Conservation (phyloP, 2,888 invertebrate species). For the Trilocha varians region DNA sequence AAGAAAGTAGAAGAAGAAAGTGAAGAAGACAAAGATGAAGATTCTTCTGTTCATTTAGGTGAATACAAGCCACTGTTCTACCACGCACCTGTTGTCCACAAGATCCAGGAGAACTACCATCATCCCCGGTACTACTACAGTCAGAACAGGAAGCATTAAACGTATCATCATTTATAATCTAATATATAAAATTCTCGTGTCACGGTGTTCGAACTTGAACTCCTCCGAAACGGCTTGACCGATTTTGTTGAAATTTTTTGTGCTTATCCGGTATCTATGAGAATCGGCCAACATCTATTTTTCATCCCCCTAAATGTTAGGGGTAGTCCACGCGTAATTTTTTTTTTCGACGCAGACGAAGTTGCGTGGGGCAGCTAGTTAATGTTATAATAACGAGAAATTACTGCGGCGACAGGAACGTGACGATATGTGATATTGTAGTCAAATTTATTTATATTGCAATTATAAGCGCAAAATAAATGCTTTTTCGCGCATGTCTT, state of each 20-base stretch:
- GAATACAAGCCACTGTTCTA: not conserved
- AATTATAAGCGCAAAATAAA: constrained; percentile 4
- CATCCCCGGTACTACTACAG: constrained; percentile 18
- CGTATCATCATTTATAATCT: too few species aligned
- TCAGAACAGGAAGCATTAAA: constrained; percentile 5
- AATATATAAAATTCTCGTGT: too few species aligned
- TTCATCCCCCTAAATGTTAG: too few species aligned
- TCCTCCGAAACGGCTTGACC: not conserved
- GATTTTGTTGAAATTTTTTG: too few species aligned
- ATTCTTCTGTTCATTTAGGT: constrained; percentile 4
- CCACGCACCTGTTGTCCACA: constrained; percentile 5
- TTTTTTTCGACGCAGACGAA: too few species aligned
- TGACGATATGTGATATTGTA: constrained; percentile 2
- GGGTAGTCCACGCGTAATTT: too few species aligned
- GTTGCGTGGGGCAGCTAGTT: too few species aligned
- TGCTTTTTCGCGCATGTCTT: constrained; percentile 9
- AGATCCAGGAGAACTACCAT: constrained; percentile 11
- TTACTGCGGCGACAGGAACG: constrained; percentile 2
- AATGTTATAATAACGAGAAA: too few species aligned
- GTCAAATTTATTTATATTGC: not conserved
- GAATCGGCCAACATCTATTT: too few species aligned
- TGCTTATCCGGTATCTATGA: too few species aligned
- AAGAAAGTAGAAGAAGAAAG: constrained; percentile 3
- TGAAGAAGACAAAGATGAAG: constrained; percentile 7
- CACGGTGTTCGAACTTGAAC: too few species aligned